Evolutionary conservation across 2,888 invertebrate species (phyloP).

Genomic region (Elysia crispata): DNA sequence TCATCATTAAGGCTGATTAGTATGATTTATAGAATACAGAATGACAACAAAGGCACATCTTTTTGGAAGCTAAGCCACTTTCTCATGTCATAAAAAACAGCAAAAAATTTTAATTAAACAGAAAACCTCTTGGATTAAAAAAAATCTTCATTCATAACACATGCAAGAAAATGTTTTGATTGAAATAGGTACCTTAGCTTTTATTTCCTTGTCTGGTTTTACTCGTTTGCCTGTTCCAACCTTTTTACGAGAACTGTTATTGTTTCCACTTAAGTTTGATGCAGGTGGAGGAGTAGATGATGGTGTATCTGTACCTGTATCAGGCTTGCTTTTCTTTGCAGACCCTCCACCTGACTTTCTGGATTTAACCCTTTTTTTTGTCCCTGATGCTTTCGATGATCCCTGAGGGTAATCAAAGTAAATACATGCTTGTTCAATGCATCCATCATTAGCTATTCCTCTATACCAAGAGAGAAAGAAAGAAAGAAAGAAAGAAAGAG

Average conservation of each 20-base stretch:
- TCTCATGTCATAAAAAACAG: background rate
- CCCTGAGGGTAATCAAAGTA: constrained; percentile 37
- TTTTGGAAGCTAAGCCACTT: too few relatives aligned
- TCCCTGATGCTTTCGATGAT: constrained; percentile 35
- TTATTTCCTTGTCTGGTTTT: constrained; percentile 45
- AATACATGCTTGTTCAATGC: too few relatives aligned
- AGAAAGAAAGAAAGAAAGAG: too few relatives aligned
- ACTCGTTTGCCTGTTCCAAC: constrained; percentile 38
- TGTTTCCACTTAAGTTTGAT: constrained; percentile 1
- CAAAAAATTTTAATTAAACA: background rate
- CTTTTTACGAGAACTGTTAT: constrained; percentile 33
- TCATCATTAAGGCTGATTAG: too few relatives aligned
- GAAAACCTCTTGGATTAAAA: background rate
- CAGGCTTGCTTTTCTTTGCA: constrained; percentile 47
- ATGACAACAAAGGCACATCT: too few relatives aligned
- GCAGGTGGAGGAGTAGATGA: constrained; percentile 5
- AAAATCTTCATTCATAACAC: background rate
- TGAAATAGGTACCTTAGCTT: constrained; percentile 32
- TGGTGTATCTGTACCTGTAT: constrained; percentile 23
- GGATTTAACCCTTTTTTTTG: constrained; percentile 54
- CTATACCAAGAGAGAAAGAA: too few relatives aligned
- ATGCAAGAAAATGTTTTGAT: background rate
- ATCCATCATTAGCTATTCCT: too few relatives aligned
- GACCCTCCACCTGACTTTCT: constrained; percentile 39
- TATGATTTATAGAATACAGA: too few relatives aligned